Evolutionary conservation across 2,113 vertebrate genomes (phyloP), one percentile per base, ranked within the genome.

Genomic region (Elachura formosa): DNA sequence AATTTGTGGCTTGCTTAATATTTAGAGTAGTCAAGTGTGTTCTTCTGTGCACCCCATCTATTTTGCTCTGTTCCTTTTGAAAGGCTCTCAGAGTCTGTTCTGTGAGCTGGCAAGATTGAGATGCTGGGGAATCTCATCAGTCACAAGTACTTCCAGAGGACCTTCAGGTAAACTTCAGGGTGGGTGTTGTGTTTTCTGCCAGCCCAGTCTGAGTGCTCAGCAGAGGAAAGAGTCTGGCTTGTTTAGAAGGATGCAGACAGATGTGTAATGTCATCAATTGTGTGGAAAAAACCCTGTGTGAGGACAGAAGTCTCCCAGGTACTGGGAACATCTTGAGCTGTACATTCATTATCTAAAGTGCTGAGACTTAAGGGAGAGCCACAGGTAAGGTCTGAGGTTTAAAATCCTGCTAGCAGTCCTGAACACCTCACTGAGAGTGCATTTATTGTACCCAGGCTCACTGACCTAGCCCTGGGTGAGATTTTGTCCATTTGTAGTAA

Each of bases 1-100:
- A 71, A 93, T 90, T 71, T 63, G 90, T 52, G 82, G n/a, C 36
- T 95, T 38, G 63, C 46, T 90, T 80, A 82, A 80, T 96, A 83
- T 92, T 93, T 88, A 56, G 75, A 67, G 82, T 52, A 73, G 45
- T 56, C 55, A 41, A 19, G 38, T 75, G 62, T 24, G 22, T 33
- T 68, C 5, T 61, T 40, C 11, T 40, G 31, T n/a, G 52, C 10
- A 0, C 40, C 79, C 72, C 17, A 5, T 48, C 7, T 23, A 0
- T 64, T 84, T 15, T 38, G 58, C 52, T 72, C 6, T 40, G 52
- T 14, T 38, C 14, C 40, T 77, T 49, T 2, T 19, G 36, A 19
- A 23, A 46, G 61, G 78, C 82, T 87, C 72, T 46, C 23, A 4
- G 66, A 52, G 40, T 9, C 22, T 66, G 29, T 21, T 28, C 49